Evolutionary conservation across 2,113 vertebrate genomes (phyloP).

Genomic region (Ahaetulla prasina): DNA sequence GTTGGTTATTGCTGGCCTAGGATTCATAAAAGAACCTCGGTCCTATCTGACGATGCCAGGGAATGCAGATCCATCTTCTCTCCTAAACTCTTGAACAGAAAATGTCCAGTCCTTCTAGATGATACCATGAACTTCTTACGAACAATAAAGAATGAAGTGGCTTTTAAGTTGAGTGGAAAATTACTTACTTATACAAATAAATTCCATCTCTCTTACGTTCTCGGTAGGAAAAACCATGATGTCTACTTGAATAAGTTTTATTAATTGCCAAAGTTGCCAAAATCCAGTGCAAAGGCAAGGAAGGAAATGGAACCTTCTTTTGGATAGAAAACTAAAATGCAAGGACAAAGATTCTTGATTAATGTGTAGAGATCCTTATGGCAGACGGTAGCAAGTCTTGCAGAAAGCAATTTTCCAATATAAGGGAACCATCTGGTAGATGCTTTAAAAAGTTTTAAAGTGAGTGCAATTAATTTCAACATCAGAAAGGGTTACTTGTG

Average conservation of each 20-base stretch:
- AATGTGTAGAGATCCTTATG: background rate
- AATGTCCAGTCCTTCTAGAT: background rate
- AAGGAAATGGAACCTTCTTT: background rate
- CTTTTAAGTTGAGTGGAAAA: background rate
- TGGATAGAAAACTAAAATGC: background rate
- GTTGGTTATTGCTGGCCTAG: background rate
- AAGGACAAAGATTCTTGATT: background rate
- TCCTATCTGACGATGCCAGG: background rate
- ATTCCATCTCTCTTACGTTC: background rate
- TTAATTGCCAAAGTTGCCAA: background rate
- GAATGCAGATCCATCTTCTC: background rate
- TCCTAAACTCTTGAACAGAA: background rate
- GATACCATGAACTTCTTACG: background rate
- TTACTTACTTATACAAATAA: background rate
- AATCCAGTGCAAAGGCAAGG: background rate
- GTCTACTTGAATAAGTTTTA: background rate
- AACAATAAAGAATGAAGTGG: background rate
- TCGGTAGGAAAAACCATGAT: too few relatives aligned
- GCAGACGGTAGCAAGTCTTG: background rate
- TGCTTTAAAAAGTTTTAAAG: constrained; percentile 18
- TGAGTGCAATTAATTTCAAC: background rate
- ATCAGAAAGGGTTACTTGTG: constrained; percentile 52
- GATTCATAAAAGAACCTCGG: background rate
- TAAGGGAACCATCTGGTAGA: background rate
- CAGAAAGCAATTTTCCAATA: background rate